Evolutionary conservation across 2,113 vertebrate species (phyloP).

Genomic region (Hirundichthys speculiger): DNA sequence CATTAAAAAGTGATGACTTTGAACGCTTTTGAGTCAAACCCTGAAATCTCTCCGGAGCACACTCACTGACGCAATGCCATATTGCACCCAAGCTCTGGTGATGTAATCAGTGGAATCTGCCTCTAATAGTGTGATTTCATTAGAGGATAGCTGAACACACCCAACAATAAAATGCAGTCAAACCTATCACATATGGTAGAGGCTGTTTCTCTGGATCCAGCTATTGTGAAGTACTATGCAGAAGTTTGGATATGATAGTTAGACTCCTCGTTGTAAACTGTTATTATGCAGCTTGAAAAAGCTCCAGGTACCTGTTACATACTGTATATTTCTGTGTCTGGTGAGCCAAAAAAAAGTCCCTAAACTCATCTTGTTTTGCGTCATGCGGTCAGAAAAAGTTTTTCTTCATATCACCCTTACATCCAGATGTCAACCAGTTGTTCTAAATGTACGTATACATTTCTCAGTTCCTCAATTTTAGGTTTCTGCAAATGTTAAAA

Average conservation of each 20-base stretch:
- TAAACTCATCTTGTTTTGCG: not conserved
- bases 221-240: constrained; percentile 15
- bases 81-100: constrained; percentile 43
- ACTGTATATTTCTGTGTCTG: not conserved
- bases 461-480: not conserved
- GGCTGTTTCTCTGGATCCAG: constrained; percentile 10
- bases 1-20: constrained; percentile 15
- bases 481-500: not conserved
- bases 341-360: not conserved
- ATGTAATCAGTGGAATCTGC: constrained; percentile 53
- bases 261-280: not conserved
- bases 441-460: not conserved
- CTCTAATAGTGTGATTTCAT: constrained; percentile 64
- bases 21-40: constrained; percentile 29
- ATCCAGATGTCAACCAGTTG: not conserved
- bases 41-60: constrained; percentile 26
- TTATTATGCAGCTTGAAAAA: not conserved
- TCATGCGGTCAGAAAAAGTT: not conserved
- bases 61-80: constrained; percentile 48
- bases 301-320: not conserved
- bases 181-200: constrained; percentile 24
- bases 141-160: constrained; percentile 43
- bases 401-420: not conserved
- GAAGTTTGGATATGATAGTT: constrained; percentile 9
- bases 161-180: constrained; percentile 38